Evolutionary conservation across 2,888 invertebrate species (phyloP), one percentile per base, ranked within the genome.

Genomic region (Ophion slaviceki): DNA sequence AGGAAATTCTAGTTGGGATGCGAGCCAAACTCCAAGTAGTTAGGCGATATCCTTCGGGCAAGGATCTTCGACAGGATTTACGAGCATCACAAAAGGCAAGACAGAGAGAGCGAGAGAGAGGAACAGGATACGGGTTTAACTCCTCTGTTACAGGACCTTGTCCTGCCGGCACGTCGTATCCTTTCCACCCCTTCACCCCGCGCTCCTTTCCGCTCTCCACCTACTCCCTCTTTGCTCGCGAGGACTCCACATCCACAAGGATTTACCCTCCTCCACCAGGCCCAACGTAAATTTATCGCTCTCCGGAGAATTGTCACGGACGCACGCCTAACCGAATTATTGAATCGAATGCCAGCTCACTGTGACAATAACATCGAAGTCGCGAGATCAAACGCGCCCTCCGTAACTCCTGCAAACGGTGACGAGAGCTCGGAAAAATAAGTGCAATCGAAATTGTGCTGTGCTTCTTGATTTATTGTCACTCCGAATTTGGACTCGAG

Each of bases 31-130:
- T 79, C 82, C 82, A 85, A 85, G 82, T 85, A 85, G 85, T 85
- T 85, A 82, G 85, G 76, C 79, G 86, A 87, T 78, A 78, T 87
- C 85, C 82, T 84, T 85, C 86, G 77, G 80, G 71, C 81, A 74
- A 75, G 82, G 87, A 88, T 88, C 87, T 88, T 86, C 84, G 86
- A 86, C 82, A 80, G 85, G 87, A 88, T 88, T 88, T 88, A 88
- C 85, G 87, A 87, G 85, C 82, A 36, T 62, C 79, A 74, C 70
- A 40, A 79, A 70, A 74, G 66, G 59, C 53, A 82, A 82, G 64
- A 24, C 17, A 57, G 71, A 71, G 17, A 68, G 80, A 68, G 78
- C 40, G 36, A 67, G 66, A 32, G 66, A 47, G 66, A 64, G 68
- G 67, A 62, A 62, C 62, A 76, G 85, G 77, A 86, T 84, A 86